A percentile compares a stretch with the other conserved stretches of the same genome.
These are phyloP conservation scores for Drosophila auraria DNA, from an alignment of 1,140 invertebrate species.

Conservation along the genomic window DNA sequence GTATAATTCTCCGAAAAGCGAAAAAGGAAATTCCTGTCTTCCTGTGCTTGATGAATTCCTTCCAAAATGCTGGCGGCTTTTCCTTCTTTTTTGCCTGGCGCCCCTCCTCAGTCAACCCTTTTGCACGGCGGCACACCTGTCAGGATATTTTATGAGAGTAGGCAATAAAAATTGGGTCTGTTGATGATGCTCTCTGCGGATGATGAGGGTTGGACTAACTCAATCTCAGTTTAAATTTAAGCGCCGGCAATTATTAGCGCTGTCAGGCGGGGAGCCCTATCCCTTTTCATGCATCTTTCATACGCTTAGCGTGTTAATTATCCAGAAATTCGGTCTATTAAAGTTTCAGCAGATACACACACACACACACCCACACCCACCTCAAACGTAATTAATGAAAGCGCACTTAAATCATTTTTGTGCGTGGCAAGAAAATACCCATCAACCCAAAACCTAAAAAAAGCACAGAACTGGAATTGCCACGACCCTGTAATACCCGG, in stretches of 20 bases:
- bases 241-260: constrained; percentile 72
- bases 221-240: constrained; percentile 77
- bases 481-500: background rate
- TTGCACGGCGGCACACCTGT: constrained; percentile 15
- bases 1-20: background rate
- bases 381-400: constrained; percentile 80
- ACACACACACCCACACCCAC: constrained; percentile 4
- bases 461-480: constrained; percentile 1
- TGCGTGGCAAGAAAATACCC: constrained; percentile 62
- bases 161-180: constrained; percentile 37
- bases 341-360: constrained; percentile 62
- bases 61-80: background rate
- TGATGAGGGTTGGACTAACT: constrained; percentile 52
- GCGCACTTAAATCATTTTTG: constrained; percentile 82
- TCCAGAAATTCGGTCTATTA: constrained; percentile 82
- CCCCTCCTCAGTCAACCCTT: background rate
- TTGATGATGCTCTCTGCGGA: constrained; percentile 32
- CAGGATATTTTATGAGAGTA: constrained; percentile 27
- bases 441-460: constrained; percentile 24
- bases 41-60: background rate
- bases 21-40: background rate
- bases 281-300: constrained; percentile 76
- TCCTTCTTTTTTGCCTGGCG: background rate
- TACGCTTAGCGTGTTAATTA: constrained; percentile 78
- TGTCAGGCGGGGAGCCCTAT: constrained; percentile 11